phyloP scores from a whole-genome alignment of 2,888 invertebrate species.

The Chelonus formosanus region DNA sequence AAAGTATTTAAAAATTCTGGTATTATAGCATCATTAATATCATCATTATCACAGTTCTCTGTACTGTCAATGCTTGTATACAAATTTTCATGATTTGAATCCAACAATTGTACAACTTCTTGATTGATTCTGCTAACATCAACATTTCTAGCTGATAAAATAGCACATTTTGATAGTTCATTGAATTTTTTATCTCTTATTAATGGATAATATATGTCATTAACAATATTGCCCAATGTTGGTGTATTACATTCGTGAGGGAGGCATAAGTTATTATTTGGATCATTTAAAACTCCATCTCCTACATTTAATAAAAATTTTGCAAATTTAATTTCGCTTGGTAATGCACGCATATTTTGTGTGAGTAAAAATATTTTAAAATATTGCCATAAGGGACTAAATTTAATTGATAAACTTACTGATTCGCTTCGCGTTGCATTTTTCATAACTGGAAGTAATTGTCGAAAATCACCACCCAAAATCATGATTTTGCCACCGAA shows the following conservation, averaged over 20 bases:
- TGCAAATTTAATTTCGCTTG: conserved; percentile 37
- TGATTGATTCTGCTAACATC: too few species aligned
- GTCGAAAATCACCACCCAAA: background rate
- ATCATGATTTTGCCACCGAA: too few species aligned
- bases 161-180: too few species aligned
- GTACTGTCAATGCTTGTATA: too few species aligned
- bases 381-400: conserved; percentile 38
- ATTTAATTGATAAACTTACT: conserved; percentile 43
- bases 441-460: conserved; percentile 1
- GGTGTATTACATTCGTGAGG: conserved; percentile 4
- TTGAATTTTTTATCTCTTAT: too few species aligned
- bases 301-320: conserved; percentile 40
- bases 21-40: too few species aligned
- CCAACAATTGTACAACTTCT: too few species aligned
- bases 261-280: conserved; percentile 32
- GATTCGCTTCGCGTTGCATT: conserved; percentile 27
- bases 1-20: too few species aligned
- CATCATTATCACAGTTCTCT: too few species aligned
- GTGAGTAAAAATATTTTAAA: conserved; percentile 40
- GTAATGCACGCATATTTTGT: conserved; percentile 40
- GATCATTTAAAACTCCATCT: conserved; percentile 39
- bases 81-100: too few species aligned
- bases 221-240: background rate
- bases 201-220: conserved; percentile 8
- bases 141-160: too few species aligned